Conservation (phyloP, 2,113 vertebrate species). For the Dicrurus megarhynchus region DNA sequence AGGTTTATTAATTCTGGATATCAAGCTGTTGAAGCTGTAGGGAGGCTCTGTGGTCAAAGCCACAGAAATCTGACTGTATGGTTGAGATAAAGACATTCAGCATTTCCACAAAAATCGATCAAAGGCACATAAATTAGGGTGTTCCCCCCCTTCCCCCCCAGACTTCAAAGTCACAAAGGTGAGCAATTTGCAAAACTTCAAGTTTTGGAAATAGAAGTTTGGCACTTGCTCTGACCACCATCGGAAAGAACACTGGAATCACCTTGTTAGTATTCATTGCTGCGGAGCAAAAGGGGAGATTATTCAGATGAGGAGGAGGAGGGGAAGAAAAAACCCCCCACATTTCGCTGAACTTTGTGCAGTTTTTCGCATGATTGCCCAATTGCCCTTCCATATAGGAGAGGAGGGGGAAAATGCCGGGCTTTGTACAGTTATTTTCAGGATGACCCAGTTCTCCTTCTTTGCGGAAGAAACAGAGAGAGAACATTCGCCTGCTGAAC, state of each 20-base stretch:
- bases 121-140: slow-evolving; percentile 27
- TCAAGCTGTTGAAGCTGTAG: slow-evolving; percentile 33
- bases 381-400: neutral
- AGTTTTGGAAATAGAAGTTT: neutral
- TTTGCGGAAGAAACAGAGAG: neutral
- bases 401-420: neutral
- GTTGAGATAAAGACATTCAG: slow-evolving; percentile 43
- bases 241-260: neutral
- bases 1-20: slow-evolving; percentile 59
- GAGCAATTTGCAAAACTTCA: neutral
- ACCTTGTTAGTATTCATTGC: neutral
- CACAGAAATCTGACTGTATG: slow-evolving; percentile 19
- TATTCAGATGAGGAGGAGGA: neutral
- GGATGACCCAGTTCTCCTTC: neutral
- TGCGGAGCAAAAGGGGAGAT: neutral
- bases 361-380: neutral
- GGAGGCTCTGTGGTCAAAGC: slow-evolving; percentile 44
- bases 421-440: neutral
- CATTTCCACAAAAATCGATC: slow-evolving; percentile 32
- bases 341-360: neutral
- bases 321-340: neutral
- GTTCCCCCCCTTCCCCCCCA: neutral
- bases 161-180: neutral
- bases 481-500: neutral
- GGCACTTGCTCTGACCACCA: neutral